A percentile compares a stretch with the other conserved stretches of the same genome.
phyloP scores from a whole-genome alignment of 2,797 vertebrate species.

The Muraenolepis orangiensis region DNA sequence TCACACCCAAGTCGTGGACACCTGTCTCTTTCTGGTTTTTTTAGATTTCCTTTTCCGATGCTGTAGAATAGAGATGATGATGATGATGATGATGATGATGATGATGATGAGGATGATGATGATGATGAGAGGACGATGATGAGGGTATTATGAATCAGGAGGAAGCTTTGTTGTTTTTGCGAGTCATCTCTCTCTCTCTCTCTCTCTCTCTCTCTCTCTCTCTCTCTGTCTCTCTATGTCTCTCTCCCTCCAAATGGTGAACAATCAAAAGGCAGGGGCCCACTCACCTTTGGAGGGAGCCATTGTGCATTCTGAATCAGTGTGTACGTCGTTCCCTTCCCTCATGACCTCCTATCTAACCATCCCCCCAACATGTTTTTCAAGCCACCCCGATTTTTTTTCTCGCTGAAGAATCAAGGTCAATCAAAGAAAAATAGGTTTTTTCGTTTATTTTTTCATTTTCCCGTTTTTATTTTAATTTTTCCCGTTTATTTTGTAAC shows the following conservation, averaged over 20 bases:
- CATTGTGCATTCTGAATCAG: slow-evolving; percentile 65
- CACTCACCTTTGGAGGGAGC: slow-evolving; percentile 56
- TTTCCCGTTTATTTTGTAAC: slow-evolving; percentile 12
- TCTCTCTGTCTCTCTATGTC: slow-evolving; percentile 48
- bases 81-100: slow-evolving; percentile 5
- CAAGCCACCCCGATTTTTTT: slow-evolving; percentile 1
- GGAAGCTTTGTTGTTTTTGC: slow-evolving; percentile 55
- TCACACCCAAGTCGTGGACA: slow-evolving; percentile 58
- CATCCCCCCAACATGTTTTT: slow-evolving; percentile 27
- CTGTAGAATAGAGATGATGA: slow-evolving; percentile 60
- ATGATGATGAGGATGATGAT: slow-evolving; percentile 5
- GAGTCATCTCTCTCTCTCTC: slow-evolving; percentile 37
- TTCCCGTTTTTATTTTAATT: neutral
- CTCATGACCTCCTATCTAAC: slow-evolving; percentile 55
- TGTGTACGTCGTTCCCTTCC: slow-evolving; percentile 45
- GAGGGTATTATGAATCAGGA: slow-evolving; percentile 71
- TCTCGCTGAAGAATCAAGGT: slow-evolving; percentile 66
- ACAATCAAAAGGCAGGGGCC: slow-evolving; percentile 65
- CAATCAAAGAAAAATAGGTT: slow-evolving; percentile 27
- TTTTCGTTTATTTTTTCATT: slow-evolving; percentile 24
- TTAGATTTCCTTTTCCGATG: slow-evolving; percentile 39
- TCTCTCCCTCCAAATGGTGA: slow-evolving; percentile 62
- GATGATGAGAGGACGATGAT: slow-evolving; percentile 20
- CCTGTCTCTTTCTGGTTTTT: slow-evolving; percentile 63
- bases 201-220: slow-evolving; percentile 59